phyloP scores from a whole-genome alignment of 92 coral and sea anemone genomes.

The Diadumene lineata region DNA sequence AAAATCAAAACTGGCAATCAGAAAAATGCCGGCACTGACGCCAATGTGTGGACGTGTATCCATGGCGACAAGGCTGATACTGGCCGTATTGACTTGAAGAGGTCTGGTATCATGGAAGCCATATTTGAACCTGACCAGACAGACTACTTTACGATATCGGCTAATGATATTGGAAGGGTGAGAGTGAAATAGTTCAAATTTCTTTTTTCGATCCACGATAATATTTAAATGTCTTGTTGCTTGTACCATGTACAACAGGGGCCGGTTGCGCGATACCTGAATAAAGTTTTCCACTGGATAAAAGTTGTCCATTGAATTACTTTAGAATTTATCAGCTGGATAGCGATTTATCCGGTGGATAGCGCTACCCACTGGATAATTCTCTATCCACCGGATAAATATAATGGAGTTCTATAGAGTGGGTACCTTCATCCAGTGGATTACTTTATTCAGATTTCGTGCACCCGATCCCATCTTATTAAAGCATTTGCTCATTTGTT shows the following conservation, averaged over 20 bases:
- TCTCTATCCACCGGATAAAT: no score
- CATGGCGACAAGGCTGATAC: slow-evolving; percentile 94
- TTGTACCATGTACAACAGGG: neutral
- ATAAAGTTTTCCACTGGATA: no score
- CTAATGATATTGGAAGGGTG: slow-evolving; percentile 96
- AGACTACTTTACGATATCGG: slow-evolving; percentile 93
- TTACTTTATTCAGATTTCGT: no score
- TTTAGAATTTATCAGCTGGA: no score
- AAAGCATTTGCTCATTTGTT: no score
- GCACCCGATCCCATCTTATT: no score
- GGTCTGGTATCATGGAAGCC: slow-evolving; percentile 83
- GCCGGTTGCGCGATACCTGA: no score
- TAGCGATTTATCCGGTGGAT: no score
- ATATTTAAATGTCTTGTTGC: neutral
- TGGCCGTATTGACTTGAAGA: slow-evolving; percentile 78
- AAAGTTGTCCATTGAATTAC: no score
- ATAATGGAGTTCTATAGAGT: no score
- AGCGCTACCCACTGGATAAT: no score
- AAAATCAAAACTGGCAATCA: slow-evolving; percentile 89
- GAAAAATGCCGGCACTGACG: slow-evolving; percentile 84
- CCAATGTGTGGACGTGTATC: slow-evolving; percentile 87
- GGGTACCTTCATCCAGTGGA: no score
- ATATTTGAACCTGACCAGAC: slow-evolving; percentile 94
- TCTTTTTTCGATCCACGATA: neutral
- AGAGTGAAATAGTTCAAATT: neutral